Base-by-base conservation (phyloP, 2,888 invertebrate genomes). In the Zhuqinia jingwanae region DNA sequence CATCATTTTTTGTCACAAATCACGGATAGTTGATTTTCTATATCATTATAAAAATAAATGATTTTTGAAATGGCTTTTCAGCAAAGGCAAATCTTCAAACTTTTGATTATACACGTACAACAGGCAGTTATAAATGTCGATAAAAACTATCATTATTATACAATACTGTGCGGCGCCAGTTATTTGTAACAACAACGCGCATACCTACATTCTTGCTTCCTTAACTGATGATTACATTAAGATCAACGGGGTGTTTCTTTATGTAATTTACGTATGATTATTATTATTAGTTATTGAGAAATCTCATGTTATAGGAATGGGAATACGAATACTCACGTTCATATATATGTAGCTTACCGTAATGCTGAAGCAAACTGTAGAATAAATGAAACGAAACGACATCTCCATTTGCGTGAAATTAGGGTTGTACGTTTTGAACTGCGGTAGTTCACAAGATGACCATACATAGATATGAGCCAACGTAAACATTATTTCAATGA, bases 341-440 rank as follows among this genome's bases (percentile, higher is more conserved):
- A 47, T 27, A 73, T 11, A 6, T 15, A 56, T 75, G 20, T 47
- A 15, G 94, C 96, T 96, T 94, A 98, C 98, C 91, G 96, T 96
- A 50, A 97, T 95, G 85, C 95, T 93, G 92, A 99, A 98, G 0
- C 98, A 96, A 56, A 87, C 87, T 50, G 87, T 78, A 15, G 90
- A 83, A 93, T 98, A 99, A 91, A 98, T 96, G 92, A 98, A 96
- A 90, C 99, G 94, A 92, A 99, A 98, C 97, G 98, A 99, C 88
- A 99, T 97, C 93, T 99, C 98, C 92, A 99, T 96, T 93, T 98
- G 97, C 42, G 98, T 98, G 92, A 98, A 99, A 11, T 96, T 96
- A 68, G 98, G 97, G 93, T 98, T 98, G 93, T 98, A 99, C 2
- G 96, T 97, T 93, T 98, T 98, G 92, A 98, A 98, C 98, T 98